These are phyloP conservation scores for Hafferia zeledoni DNA, from an alignment of 2,797 vertebrate genomes.

Conservation along the genomic window DNA sequence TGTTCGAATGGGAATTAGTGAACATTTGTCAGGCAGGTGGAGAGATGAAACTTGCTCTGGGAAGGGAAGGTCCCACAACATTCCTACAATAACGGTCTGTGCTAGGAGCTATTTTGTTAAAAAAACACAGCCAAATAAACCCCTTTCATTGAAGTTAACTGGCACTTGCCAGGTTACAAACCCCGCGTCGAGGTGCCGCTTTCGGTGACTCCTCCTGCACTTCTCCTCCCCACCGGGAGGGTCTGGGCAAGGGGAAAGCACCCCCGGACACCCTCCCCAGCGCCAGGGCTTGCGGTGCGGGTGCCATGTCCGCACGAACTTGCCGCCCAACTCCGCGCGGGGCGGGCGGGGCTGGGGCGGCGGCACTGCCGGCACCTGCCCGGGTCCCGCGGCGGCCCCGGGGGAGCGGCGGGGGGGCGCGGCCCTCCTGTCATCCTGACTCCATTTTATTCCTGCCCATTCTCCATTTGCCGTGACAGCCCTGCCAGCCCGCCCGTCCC, in stretches of 20 bases:
- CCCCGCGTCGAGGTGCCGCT: not conserved
- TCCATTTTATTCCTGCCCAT: slow-evolving; percentile 53
- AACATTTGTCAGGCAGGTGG: not conserved
- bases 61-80: not conserved
- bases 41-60: not conserved
- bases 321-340: not conserved
- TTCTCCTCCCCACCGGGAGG: not conserved
- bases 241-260: not conserved
- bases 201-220: not conserved
- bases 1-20: not conserved
- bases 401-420: not conserved
- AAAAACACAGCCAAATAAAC: not conserved
- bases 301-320: not conserved
- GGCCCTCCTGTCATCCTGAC: slow-evolving; percentile 14
- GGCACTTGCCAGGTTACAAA: not conserved
- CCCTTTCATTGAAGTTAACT: not conserved
- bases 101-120: not conserved
- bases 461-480: slow-evolving; percentile 50
- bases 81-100: not conserved
- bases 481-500: not conserved
- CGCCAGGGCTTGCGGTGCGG: not conserved
- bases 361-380: not conserved
- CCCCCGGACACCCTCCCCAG: not conserved
- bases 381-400: not conserved
- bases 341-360: not conserved